Evolutionary conservation across 2,888 invertebrate species (phyloP), one percentile per base, ranked within the genome.

Genomic region (Xylophagus ater): DNA sequence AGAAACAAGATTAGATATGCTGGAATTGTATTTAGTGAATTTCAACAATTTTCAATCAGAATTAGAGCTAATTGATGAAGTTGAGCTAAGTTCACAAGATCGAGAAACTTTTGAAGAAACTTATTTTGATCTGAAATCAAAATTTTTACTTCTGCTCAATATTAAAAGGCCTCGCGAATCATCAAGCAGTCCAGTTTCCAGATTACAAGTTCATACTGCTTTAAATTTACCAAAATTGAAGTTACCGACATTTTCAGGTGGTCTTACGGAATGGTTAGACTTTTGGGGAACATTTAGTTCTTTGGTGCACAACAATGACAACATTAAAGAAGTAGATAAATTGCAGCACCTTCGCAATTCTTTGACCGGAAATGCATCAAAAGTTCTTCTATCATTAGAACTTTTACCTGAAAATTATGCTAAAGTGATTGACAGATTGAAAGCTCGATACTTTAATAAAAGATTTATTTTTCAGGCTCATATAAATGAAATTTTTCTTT

Each of bases 361-460:
- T 17, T 23, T 36, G 4, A 29, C 20, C n/a, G 36, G 36, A 2
- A 18, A 12, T 15, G 36, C 36, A 10, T 36, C 21, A 6, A 36
- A 36, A 3, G 6, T 36, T n/a, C 12, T 36, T 3, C 36, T 29
- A 19, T 36, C 36, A 10, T n/a, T 29, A 8, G 36, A 36, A 18
- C 29, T 36, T 6, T 19, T 36, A 7, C 23, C 36, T 12, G 36
- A 29, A n/a, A 36, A 36, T 10, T 36, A 36, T 15, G 36, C 21
- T n/a, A 20, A 36, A 13, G 36, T 29, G 17, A 18, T 29, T 6
- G 33, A 33, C 2, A 17, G 23, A n/a, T 21, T 34, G 10, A 34
- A n/a, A 20, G 34, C 34, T 7, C 24, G 24, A n/a, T n/a, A n/a
- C n/a, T n/a, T n/a, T n/a, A n/a, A n/a, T n/a, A n/a, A n/a, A n/a